phyloP scores from a whole-genome alignment of 1,140 invertebrate genomes.

The Eueides isabella region DNA sequence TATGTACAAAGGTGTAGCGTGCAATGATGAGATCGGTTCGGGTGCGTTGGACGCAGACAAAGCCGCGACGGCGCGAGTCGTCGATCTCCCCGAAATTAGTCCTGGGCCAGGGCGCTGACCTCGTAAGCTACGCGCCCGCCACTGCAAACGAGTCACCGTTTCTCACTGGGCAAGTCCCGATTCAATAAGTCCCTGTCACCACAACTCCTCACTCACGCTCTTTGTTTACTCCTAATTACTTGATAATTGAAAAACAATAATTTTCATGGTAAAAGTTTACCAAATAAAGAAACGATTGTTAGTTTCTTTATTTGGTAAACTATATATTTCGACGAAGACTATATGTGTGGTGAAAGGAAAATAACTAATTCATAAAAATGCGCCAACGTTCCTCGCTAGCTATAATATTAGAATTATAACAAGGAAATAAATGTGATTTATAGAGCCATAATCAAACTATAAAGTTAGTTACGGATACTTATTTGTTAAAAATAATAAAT shows the following conservation, averaged over 20 bases:
- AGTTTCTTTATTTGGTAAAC: background rate
- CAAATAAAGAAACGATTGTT: too few species aligned
- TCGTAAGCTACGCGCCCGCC: constrained; percentile 52
- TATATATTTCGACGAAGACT: too few species aligned
- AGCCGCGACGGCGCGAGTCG: constrained; percentile 72
- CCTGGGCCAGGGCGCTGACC: constrained; percentile 78
- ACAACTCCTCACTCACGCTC: constrained; percentile 24
- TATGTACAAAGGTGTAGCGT: constrained; percentile 22
- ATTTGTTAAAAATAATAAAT: too few species aligned
- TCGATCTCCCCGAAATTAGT: constrained; percentile 80
- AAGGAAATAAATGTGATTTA: too few species aligned
- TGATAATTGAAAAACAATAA: too few species aligned
- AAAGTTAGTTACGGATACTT: too few species aligned
- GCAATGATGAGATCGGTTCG: constrained; percentile 33
- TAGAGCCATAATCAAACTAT: too few species aligned
- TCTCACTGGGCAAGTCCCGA: constrained; percentile 31
- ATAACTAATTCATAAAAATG: too few species aligned
- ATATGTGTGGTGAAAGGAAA: too few species aligned
- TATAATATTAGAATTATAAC: too few species aligned
- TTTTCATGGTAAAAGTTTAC: too few species aligned
- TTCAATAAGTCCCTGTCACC: constrained; percentile 21
- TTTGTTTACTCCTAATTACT: constrained; percentile 31
- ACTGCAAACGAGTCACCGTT: constrained; percentile 38
- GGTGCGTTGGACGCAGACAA: constrained; percentile 70
- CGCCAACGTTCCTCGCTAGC: too few species aligned